These are phyloP conservation scores for Probaryconus sp. DNA, from an alignment of 1,140 invertebrate genomes.

Conservation along the genomic window DNA sequence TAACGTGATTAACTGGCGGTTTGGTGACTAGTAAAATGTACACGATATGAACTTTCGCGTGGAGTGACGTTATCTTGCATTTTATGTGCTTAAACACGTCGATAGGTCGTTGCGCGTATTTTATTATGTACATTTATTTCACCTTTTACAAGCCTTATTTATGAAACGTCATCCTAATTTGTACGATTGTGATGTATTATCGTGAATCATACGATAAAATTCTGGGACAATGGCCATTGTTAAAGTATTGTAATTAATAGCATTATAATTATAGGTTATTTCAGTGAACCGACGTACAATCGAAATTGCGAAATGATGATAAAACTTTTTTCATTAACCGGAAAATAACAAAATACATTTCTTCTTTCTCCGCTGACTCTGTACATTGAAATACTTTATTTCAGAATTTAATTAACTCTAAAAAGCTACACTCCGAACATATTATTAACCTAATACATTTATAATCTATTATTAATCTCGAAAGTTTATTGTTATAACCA, in stretches of 20 bases:
- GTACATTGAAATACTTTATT: no score
- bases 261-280: slow-evolving; percentile 40
- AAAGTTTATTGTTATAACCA: no score
- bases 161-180: slow-evolving; percentile 62
- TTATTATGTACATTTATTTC: slow-evolving; percentile 61
- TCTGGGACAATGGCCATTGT: slow-evolving; percentile 50
- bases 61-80: slow-evolving; percentile 61
- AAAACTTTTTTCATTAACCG: no score
- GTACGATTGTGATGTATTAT: slow-evolving; percentile 59
- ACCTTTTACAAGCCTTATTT: slow-evolving; percentile 58
- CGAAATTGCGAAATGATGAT: no score
- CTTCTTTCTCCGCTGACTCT: no score
- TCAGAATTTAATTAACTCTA: no score
- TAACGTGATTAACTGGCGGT: slow-evolving; percentile 64
- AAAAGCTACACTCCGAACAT: no score
- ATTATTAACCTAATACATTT: no score
- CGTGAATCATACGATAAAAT: slow-evolving; percentile 47
- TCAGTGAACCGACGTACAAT: no score
- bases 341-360: no score
- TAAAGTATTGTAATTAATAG: slow-evolving; percentile 38
- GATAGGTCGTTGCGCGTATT: slow-evolving; percentile 59
- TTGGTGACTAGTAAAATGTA: slow-evolving; percentile 59
- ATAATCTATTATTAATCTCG: no score
- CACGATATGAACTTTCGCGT: slow-evolving; percentile 55
- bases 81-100: slow-evolving; percentile 61